phyloP scores from a whole-genome alignment of 2,113 vertebrate genomes.

The Gallinago media region DNA sequence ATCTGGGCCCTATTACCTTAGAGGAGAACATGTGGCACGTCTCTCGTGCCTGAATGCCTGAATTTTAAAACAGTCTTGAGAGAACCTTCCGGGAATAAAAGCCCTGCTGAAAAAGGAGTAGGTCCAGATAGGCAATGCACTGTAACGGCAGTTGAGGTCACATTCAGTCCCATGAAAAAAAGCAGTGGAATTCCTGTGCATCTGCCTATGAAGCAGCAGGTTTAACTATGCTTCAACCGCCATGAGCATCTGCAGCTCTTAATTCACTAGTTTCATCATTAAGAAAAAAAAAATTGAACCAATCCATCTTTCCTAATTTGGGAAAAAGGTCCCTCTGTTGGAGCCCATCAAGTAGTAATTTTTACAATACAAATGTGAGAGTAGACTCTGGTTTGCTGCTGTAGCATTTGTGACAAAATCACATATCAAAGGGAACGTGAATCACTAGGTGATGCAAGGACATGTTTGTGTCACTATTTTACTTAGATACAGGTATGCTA shows the following conservation, averaged over 20 bases:
- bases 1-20: background rate
- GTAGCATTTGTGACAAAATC: background rate
- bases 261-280: background rate
- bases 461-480: background rate
- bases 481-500: background rate
- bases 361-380: background rate
- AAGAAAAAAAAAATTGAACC: background rate
- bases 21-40: background rate
- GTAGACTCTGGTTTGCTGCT: background rate
- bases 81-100: background rate
- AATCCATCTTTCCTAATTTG: background rate
- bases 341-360: background rate
- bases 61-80: background rate
- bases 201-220: background rate
- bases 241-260: background rate
- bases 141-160: background rate
- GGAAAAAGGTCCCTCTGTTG: background rate
- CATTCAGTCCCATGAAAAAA: background rate
- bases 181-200: background rate
- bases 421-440: background rate
- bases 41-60: background rate
- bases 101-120: background rate
- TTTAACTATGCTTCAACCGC: background rate
- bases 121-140: background rate
- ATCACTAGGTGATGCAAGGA: background rate